A percentile compares a stretch with the other conserved stretches of the same genome.
Evolutionary conservation across 2,797 vertebrate genomes (phyloP).

Genomic region (Perodicticus potto): DNA sequence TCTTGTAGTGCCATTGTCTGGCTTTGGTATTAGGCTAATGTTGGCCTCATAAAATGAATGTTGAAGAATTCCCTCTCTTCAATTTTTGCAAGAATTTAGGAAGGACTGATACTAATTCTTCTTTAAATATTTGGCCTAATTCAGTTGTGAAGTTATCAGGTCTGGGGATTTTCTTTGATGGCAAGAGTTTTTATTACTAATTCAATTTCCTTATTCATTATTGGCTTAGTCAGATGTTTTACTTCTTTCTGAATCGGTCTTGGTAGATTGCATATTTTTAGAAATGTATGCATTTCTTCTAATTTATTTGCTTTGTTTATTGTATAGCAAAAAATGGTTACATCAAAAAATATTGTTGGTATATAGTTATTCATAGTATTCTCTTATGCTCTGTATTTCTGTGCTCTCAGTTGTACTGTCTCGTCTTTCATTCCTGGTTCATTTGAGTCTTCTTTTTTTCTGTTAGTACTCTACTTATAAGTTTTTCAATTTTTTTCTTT

Average conservation of each 20-base stretch:
- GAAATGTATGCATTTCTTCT: neutral
- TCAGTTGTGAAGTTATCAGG: neutral
- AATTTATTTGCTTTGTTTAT: neutral
- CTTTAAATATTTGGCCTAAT: neutral
- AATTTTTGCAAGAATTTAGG: neutral
- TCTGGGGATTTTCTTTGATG: neutral
- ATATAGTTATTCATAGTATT: neutral
- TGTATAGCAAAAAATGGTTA: too few relatives aligned
- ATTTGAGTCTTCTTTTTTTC: neutral
- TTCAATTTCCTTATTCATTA: neutral
- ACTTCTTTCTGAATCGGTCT: neutral
- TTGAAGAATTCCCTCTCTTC: neutral
- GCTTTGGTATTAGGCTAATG: neutral
- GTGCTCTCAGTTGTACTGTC: neutral
- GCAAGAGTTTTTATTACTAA: neutral
- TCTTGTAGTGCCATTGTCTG: neutral
- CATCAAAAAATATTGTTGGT: too few relatives aligned
- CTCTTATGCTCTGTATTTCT: neutral
- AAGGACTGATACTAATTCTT: neutral
- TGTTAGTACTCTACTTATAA: neutral
- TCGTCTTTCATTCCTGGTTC: neutral
- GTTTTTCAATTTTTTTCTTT: neutral
- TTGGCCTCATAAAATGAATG: neutral
- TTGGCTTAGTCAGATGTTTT: neutral
- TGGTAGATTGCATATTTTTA: neutral